Percentiles rank a stretch among this genome's conserved stretches.
These are phyloP conservation scores for Lasius platythorax DNA, from an alignment of 2,888 invertebrate species.

Conservation along the genomic window DNA sequence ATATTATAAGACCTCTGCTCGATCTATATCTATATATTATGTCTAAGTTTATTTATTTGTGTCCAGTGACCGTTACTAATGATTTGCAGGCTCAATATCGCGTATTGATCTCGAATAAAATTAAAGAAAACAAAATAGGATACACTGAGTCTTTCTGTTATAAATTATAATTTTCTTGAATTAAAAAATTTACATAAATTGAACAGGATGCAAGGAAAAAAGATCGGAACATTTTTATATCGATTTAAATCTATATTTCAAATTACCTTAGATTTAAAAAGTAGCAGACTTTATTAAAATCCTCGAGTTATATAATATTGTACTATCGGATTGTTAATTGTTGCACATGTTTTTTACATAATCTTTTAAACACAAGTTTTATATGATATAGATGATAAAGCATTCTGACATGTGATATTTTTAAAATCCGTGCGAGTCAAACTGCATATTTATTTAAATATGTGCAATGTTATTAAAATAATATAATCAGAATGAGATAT, in stretches of 20 bases:
- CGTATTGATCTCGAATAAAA: not conserved
- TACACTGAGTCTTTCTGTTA: not conserved
- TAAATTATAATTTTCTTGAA: not conserved
- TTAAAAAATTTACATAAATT: not conserved
- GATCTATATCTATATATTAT: not conserved
- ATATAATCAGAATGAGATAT: slow-evolving; percentile 1
- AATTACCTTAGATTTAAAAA: slow-evolving; percentile 13
- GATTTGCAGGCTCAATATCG: not conserved
- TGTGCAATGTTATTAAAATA: slow-evolving; percentile 15
- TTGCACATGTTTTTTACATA: slow-evolving; percentile 8
- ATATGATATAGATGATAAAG: not conserved
- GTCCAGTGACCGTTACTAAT: slow-evolving; percentile 22
- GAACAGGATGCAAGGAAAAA: not conserved
- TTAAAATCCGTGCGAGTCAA: not conserved
- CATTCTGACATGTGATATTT: not conserved
- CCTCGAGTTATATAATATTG: slow-evolving; percentile 19
- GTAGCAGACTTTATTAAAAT: slow-evolving; percentile 20
- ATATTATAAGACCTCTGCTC: not conserved
- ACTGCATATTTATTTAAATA: slow-evolving; percentile 28
- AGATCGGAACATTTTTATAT: not conserved
- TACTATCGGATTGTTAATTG: slow-evolving; percentile 23
- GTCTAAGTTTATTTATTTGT: not conserved
- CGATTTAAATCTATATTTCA: slow-evolving; percentile 39
- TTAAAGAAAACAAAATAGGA: not conserved
- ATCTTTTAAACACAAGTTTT: slow-evolving; percentile 18